These are phyloP conservation scores for Contarinia nasturtii DNA, from an alignment of 1,140 invertebrate species.

Conservation along the genomic window DNA sequence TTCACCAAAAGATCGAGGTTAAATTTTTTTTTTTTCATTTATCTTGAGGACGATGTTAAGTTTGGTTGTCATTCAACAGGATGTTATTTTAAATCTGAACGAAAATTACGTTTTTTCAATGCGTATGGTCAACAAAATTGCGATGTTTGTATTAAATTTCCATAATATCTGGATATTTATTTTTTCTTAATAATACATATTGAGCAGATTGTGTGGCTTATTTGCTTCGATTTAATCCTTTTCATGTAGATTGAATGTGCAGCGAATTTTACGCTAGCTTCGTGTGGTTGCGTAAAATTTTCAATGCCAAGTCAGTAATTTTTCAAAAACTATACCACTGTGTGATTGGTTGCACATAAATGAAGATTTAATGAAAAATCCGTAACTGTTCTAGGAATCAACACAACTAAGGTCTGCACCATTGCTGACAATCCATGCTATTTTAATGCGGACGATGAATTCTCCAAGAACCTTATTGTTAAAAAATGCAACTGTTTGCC, in stretches of 20 bases:
- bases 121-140: slow-evolving; percentile 60
- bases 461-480: slow-evolving; percentile 32
- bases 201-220: no score
- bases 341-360: no score
- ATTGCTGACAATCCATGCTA: slow-evolving; percentile 27
- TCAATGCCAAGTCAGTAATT: slow-evolving; percentile 28
- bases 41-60: no score
- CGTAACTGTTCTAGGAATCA: slow-evolving; percentile 14
- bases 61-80: no score
- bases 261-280: slow-evolving; percentile 44
- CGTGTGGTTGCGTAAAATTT: slow-evolving; percentile 27
- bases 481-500: background rate
- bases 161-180: no score
- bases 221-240: no score
- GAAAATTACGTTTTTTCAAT: slow-evolving; percentile 37
- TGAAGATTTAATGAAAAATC: no score
- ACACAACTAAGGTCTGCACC: slow-evolving; percentile 35
- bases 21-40: no score
- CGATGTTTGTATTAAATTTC: no score
- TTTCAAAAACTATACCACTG: no score
- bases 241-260: slow-evolving; percentile 52
- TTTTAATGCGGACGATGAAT: slow-evolving; percentile 27
- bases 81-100: slow-evolving; percentile 41
- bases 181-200: no score
- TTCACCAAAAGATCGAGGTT: no score